These are phyloP conservation scores for Mustelus asterias DNA, from an alignment of 2,113 vertebrate genomes.

Conservation along the genomic window DNA sequence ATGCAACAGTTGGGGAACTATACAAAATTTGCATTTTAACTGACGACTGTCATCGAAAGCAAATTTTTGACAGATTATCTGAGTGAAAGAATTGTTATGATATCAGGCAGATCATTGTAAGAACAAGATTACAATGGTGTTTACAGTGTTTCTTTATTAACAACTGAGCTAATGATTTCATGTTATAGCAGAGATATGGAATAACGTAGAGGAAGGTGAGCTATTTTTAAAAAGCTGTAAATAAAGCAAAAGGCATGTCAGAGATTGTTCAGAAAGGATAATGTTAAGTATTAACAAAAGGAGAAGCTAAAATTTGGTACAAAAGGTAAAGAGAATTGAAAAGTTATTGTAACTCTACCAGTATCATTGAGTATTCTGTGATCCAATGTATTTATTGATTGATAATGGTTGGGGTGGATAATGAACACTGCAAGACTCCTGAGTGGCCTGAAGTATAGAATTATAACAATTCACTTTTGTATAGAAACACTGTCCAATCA, in stretches of 20 bases:
- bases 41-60: neutral
- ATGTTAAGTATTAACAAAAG: neutral
- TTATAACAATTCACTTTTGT: neutral
- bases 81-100: neutral
- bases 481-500: neutral
- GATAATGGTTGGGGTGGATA: neutral
- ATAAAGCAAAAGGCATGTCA: neutral
- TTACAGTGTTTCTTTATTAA: constrained; percentile 10
- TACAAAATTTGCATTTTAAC: neutral
- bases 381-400: neutral
- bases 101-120: neutral
- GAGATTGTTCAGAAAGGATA: neutral
- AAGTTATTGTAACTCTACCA: neutral
- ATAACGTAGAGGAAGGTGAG: neutral
- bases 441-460: neutral
- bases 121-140: neutral
- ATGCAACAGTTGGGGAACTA: neutral
- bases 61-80: neutral
- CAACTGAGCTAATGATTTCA: neutral
- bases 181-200: neutral
- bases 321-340: neutral
- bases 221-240: neutral
- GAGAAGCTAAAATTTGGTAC: neutral
- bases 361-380: neutral
- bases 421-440: neutral